Evolutionary conservation across 2,888 invertebrate genomes (phyloP).

Genomic region (Conus canariensis): DNA sequence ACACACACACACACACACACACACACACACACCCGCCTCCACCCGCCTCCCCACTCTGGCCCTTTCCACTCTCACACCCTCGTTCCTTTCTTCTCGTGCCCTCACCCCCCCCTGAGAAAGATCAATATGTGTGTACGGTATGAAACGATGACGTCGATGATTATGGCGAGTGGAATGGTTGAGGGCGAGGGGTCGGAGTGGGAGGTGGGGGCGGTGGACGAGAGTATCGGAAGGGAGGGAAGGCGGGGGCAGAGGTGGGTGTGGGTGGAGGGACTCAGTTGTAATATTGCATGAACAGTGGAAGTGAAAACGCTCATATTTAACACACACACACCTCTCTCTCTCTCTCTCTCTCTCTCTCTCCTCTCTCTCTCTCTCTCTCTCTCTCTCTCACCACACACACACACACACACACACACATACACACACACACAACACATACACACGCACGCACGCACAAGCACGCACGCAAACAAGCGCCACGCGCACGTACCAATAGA

Average conservation of each 20-base stretch:
- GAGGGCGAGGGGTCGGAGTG: no score
- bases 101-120: no score
- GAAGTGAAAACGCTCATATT: background rate
- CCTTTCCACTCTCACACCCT: background rate
- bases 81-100: background rate
- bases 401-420: background rate
- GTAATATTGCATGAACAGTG: no score
- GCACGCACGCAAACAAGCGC: background rate
- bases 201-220: no score
- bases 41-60: background rate
- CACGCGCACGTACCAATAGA: background rate
- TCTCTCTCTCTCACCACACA: background rate
- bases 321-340: no score
- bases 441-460: background rate
- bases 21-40: background rate
- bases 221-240: no score
- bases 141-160: no score
- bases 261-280: no score
- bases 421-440: background rate
- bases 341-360: background rate
- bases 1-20: constrained; percentile 20
- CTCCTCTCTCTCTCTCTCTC: background rate
- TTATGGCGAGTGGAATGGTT: no score
- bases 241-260: no score
- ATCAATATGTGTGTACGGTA: no score